Percentiles rank a stretch among this genome's conserved stretches.
These are phyloP conservation scores for Hydrozoanthus gracilis DNA, from an alignment of 92 coral and sea anemone species.

Conservation along the genomic window DNA sequence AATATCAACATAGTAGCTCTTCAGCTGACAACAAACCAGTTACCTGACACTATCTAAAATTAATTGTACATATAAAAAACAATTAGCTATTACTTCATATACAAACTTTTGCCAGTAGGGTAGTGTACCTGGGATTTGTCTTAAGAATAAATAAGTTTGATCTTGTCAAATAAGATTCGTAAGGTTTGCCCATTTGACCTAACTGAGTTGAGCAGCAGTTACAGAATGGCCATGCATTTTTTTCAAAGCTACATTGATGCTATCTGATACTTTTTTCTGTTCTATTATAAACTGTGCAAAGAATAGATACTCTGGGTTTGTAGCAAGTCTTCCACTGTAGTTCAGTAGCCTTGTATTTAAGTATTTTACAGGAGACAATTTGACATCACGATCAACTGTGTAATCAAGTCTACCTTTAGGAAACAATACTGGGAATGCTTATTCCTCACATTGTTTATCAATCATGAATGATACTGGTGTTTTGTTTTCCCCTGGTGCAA, in stretches of 20 bases:
- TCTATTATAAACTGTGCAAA: too few relatives aligned
- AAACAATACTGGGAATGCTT: slow-evolving; percentile 53
- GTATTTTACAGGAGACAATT: too few relatives aligned
- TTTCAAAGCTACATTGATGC: slow-evolving; percentile 59
- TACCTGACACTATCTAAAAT: too few relatives aligned
- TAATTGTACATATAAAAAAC: too few relatives aligned
- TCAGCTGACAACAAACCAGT: too few relatives aligned
- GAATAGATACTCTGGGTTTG: too few relatives aligned
- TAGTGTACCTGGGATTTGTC: slow-evolving; percentile 54
- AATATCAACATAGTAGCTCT: too few relatives aligned
- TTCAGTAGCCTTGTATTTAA: slow-evolving; percentile 56
- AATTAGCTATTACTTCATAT: slow-evolving; percentile 57
- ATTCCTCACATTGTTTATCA: slow-evolving; percentile 59
- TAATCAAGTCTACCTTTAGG: background rate
- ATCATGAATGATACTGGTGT: slow-evolving; percentile 59
- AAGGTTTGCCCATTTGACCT: slow-evolving; percentile 51
- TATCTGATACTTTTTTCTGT: too few relatives aligned
- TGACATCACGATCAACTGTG: background rate
- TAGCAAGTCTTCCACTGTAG: slow-evolving; percentile 61
- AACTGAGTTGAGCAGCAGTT: slow-evolving; percentile 56
- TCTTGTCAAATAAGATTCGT: slow-evolving; percentile 47
- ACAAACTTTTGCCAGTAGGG: too few relatives aligned
- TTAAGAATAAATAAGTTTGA: slow-evolving; percentile 55
- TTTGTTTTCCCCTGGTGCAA: slow-evolving; percentile 64
- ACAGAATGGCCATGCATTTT: slow-evolving; percentile 60